Percentiles rank a stretch among this genome's conserved stretches.
Conservation (phyloP, 2,113 vertebrate species). For the Eleginops maclovinus region DNA sequence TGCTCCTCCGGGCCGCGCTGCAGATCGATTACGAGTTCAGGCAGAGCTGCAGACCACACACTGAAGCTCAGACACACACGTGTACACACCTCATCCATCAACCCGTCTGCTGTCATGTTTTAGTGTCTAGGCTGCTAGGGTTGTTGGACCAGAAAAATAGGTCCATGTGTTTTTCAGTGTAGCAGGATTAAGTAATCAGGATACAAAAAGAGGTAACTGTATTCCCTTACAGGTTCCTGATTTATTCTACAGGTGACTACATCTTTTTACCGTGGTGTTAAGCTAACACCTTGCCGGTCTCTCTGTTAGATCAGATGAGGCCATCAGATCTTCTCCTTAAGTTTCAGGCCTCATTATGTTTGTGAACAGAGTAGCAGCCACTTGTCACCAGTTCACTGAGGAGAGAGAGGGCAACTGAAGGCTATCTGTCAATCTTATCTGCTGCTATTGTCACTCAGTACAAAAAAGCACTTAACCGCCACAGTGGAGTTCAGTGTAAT, state of each 20-base stretch:
- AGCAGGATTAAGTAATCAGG: no score
- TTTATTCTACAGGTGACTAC: no score
- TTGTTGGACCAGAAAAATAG: background rate
- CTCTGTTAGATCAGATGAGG: conserved; percentile 40
- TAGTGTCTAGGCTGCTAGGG: conserved; percentile 21
- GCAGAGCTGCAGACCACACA: conserved; percentile 49
- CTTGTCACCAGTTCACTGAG: conserved; percentile 29
- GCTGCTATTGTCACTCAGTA: conserved; percentile 64
- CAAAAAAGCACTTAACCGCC: conserved; percentile 70
- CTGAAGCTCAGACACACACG: conserved; percentile 34
- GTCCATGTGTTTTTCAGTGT: conserved; percentile 1
- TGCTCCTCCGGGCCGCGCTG: conserved; percentile 19
- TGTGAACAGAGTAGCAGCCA: conserved; percentile 37
- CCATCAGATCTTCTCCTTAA: conserved; percentile 56
- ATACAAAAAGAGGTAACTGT: no score
- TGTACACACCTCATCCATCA: conserved; percentile 56
- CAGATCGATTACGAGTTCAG: conserved; percentile 54
- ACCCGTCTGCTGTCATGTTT: conserved; percentile 30
- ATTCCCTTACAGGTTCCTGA: no score
- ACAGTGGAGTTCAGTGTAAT: conserved; percentile 61
- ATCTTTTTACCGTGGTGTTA: background rate
- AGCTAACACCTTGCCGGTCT: conserved; percentile 1
- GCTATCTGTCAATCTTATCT: conserved; percentile 62
- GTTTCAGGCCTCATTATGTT: conserved; percentile 71
- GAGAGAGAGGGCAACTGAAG: conserved; percentile 64